Evolutionary conservation across 2,797 vertebrate genomes (phyloP), one percentile per base, ranked within the genome.

Genomic region (Alcedo quadribrachys): DNA sequence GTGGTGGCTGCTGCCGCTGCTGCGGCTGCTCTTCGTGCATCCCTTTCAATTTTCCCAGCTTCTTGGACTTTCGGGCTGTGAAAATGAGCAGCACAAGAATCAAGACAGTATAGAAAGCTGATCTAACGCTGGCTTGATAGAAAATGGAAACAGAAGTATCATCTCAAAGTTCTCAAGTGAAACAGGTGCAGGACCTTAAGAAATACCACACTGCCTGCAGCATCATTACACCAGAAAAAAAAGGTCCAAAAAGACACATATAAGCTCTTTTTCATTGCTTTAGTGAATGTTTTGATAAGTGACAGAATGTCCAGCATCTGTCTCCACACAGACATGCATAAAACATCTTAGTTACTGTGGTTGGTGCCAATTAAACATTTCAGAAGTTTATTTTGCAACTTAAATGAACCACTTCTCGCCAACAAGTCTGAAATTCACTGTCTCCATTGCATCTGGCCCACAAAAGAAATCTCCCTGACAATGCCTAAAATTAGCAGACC

Each of bases 31-130:
- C 99, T 87, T 99, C 99, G 1, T 97, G 98, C 81, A 99, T 97
- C 71, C 98, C 98, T 98, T 99, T 99, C 97, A 99, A 98, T 93
- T 99, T 99, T 18, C 99, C 99, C 95, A 99, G 92, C 96, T 99
- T 99, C 97, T 99, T 99, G 27, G 99, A 99, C 97, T 99, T 99
- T 2, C 99, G 98, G 55, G 99, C 99, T 99, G 97, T 33, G 78
- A 75, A 89, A 32, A 77, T 37, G 87, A 96, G 65, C 32, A 90
- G 30, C 3, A 43, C 12, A 50, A 83, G 65, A 91, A 20, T 2
- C 33, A 32, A 9, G 25, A 80, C 21, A 92, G 43, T 16, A 69
- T 1, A 46, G 48, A 73, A 81, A 63, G 43, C 5, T 11, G 5
- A 35, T 0, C 3, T 43, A 80, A 20, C 2, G 12, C 13, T 11